phyloP scores from a whole-genome alignment of 2,797 vertebrate species.

The Stomatorhinus walkeri region DNA sequence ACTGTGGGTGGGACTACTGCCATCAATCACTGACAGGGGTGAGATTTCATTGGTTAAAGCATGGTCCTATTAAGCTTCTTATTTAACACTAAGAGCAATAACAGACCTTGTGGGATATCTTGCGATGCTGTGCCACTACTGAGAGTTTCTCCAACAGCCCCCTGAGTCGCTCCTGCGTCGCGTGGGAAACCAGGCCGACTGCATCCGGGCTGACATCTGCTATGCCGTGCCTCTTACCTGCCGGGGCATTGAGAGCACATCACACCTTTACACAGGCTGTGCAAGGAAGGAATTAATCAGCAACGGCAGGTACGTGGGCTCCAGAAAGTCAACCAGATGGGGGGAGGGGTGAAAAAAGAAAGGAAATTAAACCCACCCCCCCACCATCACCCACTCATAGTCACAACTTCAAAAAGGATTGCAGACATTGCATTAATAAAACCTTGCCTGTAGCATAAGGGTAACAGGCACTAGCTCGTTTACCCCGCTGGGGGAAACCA shows the following conservation, averaged over 20 bases:
- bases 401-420: conserved; percentile 94
- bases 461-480: conserved; percentile 85
- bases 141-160: conserved; percentile 80
- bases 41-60: not conserved
- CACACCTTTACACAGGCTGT: conserved; percentile 65
- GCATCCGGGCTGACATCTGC: conserved; percentile 80
- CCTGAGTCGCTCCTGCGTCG: conserved; percentile 79
- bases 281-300: conserved; percentile 67
- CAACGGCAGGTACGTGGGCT: conserved; percentile 73
- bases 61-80: not conserved
- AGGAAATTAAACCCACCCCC: conserved; percentile 85
- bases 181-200: conserved; percentile 81
- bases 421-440: conserved; percentile 93
- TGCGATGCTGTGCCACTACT: conserved; percentile 73
- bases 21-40: not conserved
- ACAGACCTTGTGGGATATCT: conserved; percentile 54
- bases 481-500: conserved; percentile 58
- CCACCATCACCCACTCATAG: conserved; percentile 61
- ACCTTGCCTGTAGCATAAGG: conserved; percentile 81
- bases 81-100: not conserved
- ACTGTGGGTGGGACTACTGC: not conserved
- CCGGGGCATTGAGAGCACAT: conserved; percentile 72
- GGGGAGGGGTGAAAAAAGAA: conserved; percentile 61
- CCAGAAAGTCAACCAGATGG: conserved; percentile 76
- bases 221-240: conserved; percentile 69